Evolutionary conservation across 2,888 invertebrate species (phyloP).

Genomic region (Brachyptera risi): DNA sequence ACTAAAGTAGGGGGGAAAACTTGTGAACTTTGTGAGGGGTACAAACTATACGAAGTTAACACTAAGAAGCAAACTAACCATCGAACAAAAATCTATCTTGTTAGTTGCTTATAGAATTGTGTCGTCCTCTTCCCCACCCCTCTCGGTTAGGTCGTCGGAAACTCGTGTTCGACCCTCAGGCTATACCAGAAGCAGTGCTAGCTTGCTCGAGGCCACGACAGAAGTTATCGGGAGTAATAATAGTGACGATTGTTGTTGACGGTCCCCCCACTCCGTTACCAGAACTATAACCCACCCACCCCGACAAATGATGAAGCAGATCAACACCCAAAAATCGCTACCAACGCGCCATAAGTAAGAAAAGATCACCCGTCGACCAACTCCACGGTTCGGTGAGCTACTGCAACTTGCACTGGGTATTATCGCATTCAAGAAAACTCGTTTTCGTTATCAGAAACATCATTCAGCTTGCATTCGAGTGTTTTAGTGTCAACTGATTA

Average conservation of each 20-base stretch:
- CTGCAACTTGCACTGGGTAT: no score
- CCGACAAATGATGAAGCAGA: slow-evolving; percentile 6
- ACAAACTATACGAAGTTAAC: not conserved
- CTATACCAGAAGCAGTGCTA: not conserved
- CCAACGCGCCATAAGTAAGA: slow-evolving; percentile 16
- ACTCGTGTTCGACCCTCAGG: slow-evolving; percentile 9
- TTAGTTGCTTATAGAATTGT: slow-evolving; percentile 7
- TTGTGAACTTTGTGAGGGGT: slow-evolving; percentile 15
- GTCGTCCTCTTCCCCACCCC: slow-evolving; percentile 14
- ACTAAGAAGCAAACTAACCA: slow-evolving; percentile 18
- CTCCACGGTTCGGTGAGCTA: no score
- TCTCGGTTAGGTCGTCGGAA: not conserved
- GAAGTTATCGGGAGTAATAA: no score
- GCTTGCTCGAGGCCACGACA: not conserved
- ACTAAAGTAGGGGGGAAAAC: slow-evolving; percentile 15
- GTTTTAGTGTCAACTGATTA: no score
- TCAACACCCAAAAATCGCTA: slow-evolving; percentile 21
- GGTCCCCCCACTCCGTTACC: slow-evolving; percentile 1
- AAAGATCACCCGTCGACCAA: no score
- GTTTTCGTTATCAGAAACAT: no score
- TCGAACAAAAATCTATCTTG: slow-evolving; percentile 20
- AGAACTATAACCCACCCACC: slow-evolving; percentile 12
- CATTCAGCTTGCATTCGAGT: no score
- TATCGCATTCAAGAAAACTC: no score
- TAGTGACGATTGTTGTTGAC: no score